Evolutionary conservation across 2,113 vertebrate species (phyloP), one percentile per base, ranked within the genome.

Genomic region (Suncus etruscus): DNA sequence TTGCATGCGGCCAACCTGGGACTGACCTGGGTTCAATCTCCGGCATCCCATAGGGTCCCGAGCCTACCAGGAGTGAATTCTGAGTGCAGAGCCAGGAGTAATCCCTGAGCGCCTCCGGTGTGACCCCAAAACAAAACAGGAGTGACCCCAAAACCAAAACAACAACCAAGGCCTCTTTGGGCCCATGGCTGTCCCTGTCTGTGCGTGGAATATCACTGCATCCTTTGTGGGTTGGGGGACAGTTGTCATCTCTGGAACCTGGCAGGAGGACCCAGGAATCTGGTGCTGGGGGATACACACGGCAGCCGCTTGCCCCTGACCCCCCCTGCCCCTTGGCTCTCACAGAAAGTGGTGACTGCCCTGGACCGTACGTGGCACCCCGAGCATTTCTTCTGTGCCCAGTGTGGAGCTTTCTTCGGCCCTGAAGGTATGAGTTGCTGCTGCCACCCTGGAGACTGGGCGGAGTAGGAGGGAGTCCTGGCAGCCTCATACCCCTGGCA

Each of bases 341-440:
- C 83, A 91, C 97, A 99, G 99, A 99, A 99, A 99, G 99, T 99
- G 32, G 99, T 99, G 95, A 99, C 99, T 0, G 99, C 99, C 70
- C 97, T 99, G 96, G 99, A 99, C 92, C 97, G 98, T 94, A 99
- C 99, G 27, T 99, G 99, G 99, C 99, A 99, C 87, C 99, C 99
- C 0, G 99, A 99, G 93, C 99, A 99, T 94, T 99, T 99, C 95
- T 99, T 99, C 98, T 99, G 99, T 82, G 99, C 99, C 50, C 99
- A 99, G 95, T 99, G 99, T 90, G 99, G 99, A 68, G 98, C 99
- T 82, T 99, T 99, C 97, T 99, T 99, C 6, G 99, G 99, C 68
- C 98, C 99, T 0, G 99, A 99, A 97, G 99, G 98, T 97, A 98
- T 63, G 95, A 32, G 6, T 50, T 1, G 22, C 14, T 3, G 39